phyloP scores from a whole-genome alignment of 2,888 invertebrate species.

The Oligia strigilis region DNA sequence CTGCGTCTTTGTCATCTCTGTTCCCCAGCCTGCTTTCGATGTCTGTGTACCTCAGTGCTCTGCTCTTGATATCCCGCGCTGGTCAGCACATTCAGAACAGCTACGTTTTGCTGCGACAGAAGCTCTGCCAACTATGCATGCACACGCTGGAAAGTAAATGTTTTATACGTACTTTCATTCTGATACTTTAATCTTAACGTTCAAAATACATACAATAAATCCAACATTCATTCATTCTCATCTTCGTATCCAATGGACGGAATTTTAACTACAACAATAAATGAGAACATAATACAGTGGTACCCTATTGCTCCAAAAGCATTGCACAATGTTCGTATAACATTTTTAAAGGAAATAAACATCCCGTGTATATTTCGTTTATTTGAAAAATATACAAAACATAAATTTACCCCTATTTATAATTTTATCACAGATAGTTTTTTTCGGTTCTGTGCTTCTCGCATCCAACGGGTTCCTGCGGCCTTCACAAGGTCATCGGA shows the following conservation, averaged over 20 bases:
- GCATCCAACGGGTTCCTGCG: no score
- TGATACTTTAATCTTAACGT: not conserved
- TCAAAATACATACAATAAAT: not conserved
- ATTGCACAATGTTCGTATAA: not conserved
- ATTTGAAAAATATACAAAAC: not conserved
- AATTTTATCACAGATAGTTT: not conserved
- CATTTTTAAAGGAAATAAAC: not conserved
- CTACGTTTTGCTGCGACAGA: conserved; percentile 61
- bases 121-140: conserved; percentile 68
- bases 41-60: conserved; percentile 58
- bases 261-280: not conserved
- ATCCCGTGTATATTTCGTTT: not conserved
- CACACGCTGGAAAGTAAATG: conserved; percentile 54
- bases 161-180: not conserved
- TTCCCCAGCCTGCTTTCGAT: conserved; percentile 50
- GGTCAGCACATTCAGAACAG: conserved; percentile 71
- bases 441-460: not conserved
- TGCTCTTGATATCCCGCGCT: conserved; percentile 67
- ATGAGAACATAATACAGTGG: not conserved
- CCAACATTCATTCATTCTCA: not conserved
- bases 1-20: conserved; percentile 22
- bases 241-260: not conserved
- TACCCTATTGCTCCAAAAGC: no score
- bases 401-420: not conserved
- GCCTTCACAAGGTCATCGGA: no score